phyloP scores from a whole-genome alignment of 2,888 invertebrate genomes.

The Temnothorax unifasciatus region DNA sequence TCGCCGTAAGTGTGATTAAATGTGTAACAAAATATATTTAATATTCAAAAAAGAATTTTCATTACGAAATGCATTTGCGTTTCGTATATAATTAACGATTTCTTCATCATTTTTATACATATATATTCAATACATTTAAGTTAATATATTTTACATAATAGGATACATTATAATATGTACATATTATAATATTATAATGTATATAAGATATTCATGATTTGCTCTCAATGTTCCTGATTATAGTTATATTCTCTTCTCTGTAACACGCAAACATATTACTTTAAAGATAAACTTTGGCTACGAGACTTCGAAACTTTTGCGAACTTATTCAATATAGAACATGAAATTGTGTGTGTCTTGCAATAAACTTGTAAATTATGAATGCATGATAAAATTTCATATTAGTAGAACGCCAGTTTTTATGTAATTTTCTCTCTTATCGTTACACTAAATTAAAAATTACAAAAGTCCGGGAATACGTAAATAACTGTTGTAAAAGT shows the following conservation, averaged over 20 bases:
- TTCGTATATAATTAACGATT: background rate
- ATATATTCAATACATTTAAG: background rate
- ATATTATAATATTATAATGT: background rate
- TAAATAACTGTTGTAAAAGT: background rate
- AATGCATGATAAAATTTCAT: background rate
- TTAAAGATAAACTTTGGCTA: background rate
- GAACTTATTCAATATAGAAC: background rate
- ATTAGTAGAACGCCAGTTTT: slow-evolving; percentile 5
- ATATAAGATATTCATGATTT: background rate
- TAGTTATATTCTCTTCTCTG: background rate
- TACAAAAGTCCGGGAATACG: background rate
- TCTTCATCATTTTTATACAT: background rate
- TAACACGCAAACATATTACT: background rate
- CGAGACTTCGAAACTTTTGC: background rate
- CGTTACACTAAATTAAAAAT: background rate
- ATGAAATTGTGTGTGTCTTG: background rate
- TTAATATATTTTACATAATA: background rate
- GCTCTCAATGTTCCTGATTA: background rate
- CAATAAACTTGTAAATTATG: slow-evolving; percentile 3
- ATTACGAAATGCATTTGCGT: background rate
- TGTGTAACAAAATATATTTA: background rate
- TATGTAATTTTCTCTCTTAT: background rate
- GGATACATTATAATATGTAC: background rate
- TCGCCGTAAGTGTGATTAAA: background rate
- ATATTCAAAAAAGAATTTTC: background rate